These are phyloP conservation scores for Capitulum mitella DNA, from an alignment of 2,888 invertebrate genomes.

Conservation along the genomic window DNA sequence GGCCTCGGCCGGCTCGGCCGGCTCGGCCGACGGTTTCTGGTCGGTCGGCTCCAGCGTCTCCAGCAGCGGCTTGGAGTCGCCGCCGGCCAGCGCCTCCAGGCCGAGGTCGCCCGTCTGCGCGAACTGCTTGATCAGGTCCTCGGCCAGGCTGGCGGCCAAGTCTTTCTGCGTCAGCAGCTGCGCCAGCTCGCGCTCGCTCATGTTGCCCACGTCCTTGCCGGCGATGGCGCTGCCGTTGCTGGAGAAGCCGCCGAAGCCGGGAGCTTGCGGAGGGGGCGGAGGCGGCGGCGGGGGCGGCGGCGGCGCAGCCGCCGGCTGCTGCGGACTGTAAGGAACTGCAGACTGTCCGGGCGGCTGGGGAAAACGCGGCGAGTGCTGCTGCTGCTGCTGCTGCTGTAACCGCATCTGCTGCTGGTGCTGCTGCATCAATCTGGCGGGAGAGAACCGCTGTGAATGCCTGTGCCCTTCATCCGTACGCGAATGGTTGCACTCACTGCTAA, in stretches of 20 bases:
- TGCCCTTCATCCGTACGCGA: no score
- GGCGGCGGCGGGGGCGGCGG: constrained; percentile 31
- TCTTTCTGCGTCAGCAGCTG: constrained; percentile 66
- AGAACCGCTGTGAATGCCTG: no score
- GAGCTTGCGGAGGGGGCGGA: constrained; percentile 29
- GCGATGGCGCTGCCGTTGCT: constrained; percentile 26
- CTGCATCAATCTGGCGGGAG: constrained; percentile 53
- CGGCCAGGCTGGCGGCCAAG: constrained; percentile 69
- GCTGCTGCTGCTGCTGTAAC: constrained; percentile 39
- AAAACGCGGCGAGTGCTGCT: constrained; percentile 42
- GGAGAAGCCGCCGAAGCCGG: constrained; percentile 28
- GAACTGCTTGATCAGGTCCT: constrained; percentile 79
- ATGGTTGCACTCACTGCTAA: no score
- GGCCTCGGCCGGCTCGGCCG: constrained; percentile 27
- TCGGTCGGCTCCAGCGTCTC: constrained; percentile 38
- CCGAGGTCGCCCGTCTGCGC: constrained; percentile 46
- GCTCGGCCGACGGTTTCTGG: constrained; percentile 28
- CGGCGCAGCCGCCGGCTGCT: constrained; percentile 29
- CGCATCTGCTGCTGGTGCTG: constrained; percentile 60
- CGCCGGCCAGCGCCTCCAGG: constrained; percentile 34
- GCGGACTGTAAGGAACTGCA: constrained; percentile 39
- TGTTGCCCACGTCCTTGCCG: constrained; percentile 29
- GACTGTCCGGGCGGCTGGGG: constrained; percentile 42
- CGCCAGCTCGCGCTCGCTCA: constrained; percentile 49
- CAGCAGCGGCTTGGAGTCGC: constrained; percentile 38